These are phyloP conservation scores for Argyresthia albistria DNA, from an alignment of 2,888 invertebrate genomes.

Conservation along the genomic window DNA sequence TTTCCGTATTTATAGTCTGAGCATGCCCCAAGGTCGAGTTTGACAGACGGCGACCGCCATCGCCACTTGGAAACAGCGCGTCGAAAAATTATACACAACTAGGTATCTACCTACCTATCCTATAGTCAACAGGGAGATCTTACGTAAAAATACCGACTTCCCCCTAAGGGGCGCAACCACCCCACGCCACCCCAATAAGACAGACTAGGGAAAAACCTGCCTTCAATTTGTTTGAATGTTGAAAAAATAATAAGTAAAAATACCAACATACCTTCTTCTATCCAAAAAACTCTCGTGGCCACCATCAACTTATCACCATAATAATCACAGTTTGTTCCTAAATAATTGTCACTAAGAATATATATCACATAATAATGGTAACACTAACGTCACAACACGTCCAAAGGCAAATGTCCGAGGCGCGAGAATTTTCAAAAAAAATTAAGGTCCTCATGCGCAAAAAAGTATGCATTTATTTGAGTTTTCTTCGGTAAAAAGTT, in stretches of 20 bases:
- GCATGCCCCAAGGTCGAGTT: slow-evolving; percentile 57
- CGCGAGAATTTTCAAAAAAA: slow-evolving; percentile 61
- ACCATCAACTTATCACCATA: slow-evolving; percentile 61
- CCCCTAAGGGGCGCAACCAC: slow-evolving; percentile 19
- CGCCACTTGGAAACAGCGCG: slow-evolving; percentile 14
- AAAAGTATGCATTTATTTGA: slow-evolving; percentile 60
- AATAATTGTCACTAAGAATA: slow-evolving; percentile 59
- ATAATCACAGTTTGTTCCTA: slow-evolving; percentile 71
- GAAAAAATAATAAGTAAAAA: slow-evolving; percentile 28
- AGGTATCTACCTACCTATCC: slow-evolving; percentile 35
- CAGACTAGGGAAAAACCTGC: slow-evolving; percentile 24
- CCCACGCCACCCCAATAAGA: slow-evolving; percentile 18
- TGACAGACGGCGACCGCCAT: slow-evolving; percentile 43
- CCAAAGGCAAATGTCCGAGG: slow-evolving; percentile 67
- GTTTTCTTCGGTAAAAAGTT: slow-evolving; percentile 25
- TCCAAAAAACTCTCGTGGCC: slow-evolving; percentile 50
- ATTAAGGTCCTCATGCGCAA: slow-evolving; percentile 62
- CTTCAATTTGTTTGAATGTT: slow-evolving; percentile 20
- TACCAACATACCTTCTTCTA: slow-evolving; percentile 48
- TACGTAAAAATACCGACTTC: slow-evolving; percentile 44
- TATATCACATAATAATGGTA: slow-evolving; percentile 68
- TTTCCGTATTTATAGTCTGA: slow-evolving; percentile 65
- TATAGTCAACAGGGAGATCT: slow-evolving; percentile 28
- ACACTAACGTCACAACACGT: slow-evolving; percentile 71
- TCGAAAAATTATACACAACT: slow-evolving; percentile 23